A percentile compares a stretch with the other conserved stretches of the same genome.
These are phyloP conservation scores for Shinisaurus crocodilurus DNA, from an alignment of 2,113 vertebrate genomes.

Conservation along the genomic window DNA sequence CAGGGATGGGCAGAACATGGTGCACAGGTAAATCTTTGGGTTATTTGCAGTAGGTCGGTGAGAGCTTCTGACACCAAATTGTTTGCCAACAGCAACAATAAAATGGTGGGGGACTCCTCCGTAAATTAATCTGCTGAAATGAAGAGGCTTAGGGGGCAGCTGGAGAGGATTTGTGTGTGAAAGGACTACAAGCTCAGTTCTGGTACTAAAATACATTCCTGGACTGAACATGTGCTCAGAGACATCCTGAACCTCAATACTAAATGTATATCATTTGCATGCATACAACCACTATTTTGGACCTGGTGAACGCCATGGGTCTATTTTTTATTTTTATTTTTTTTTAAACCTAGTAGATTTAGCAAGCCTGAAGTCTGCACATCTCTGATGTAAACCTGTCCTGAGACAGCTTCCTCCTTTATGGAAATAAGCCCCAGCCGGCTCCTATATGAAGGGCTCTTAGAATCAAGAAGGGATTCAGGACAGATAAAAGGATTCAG, in stretches of 20 bases:
- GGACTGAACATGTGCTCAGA: background rate
- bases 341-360: too few relatives aligned
- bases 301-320: background rate
- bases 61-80: too few relatives aligned
- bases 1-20: too few relatives aligned
- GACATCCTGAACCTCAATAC: background rate
- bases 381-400: background rate
- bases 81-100: too few relatives aligned
- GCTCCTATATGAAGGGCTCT: fast-evolving
- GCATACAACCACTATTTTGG: background rate
- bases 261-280: background rate
- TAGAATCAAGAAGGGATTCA: background rate
- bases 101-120: too few relatives aligned
- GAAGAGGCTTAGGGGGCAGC: background rate
- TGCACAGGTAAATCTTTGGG: too few relatives aligned
- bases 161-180: background rate
- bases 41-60: too few relatives aligned
- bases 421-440: background rate
- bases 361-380: background rate
- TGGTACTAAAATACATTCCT: background rate
- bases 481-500: too few relatives aligned
- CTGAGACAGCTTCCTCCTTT: background rate
- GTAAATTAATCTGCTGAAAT: background rate
- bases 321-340: too few relatives aligned
- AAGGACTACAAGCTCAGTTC: background rate